phyloP scores from a whole-genome alignment of 1,140 invertebrate species.

The Pomacea maculata region DNA sequence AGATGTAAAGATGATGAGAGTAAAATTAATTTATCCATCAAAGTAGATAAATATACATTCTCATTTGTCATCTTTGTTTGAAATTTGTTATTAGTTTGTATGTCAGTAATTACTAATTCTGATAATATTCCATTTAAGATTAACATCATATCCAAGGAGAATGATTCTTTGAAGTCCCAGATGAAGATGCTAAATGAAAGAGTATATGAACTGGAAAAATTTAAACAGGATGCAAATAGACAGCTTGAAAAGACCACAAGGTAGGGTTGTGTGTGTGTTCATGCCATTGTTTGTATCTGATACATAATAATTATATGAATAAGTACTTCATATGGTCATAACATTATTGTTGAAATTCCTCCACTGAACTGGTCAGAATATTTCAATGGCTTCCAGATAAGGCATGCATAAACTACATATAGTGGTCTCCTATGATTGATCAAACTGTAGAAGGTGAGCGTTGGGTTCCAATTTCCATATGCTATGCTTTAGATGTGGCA shows the following conservation, averaged over 20 bases:
- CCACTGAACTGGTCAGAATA: neutral
- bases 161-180: conserved; percentile 2
- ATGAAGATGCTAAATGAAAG: neutral
- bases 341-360: neutral
- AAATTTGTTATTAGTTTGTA: no score
- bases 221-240: neutral
- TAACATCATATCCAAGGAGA: neutral
- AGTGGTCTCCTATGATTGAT: neutral
- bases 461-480: neutral
- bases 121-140: conserved; percentile 3
- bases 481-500: neutral
- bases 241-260: neutral
- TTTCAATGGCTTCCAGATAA: neutral
- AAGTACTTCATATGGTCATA: neutral
- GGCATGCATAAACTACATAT: neutral
- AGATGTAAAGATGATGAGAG: no score
- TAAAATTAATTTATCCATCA: no score
- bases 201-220: conserved; percentile 8
- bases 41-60: no score
- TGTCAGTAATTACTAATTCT: neutral
- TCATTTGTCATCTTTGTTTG: no score
- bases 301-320: neutral
- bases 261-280: neutral
- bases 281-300: neutral
- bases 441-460: neutral